Evolutionary conservation across 37 sponge, comb jelly and placozoan species (phyloP).

Genomic region (Theonella swinhoei): DNA sequence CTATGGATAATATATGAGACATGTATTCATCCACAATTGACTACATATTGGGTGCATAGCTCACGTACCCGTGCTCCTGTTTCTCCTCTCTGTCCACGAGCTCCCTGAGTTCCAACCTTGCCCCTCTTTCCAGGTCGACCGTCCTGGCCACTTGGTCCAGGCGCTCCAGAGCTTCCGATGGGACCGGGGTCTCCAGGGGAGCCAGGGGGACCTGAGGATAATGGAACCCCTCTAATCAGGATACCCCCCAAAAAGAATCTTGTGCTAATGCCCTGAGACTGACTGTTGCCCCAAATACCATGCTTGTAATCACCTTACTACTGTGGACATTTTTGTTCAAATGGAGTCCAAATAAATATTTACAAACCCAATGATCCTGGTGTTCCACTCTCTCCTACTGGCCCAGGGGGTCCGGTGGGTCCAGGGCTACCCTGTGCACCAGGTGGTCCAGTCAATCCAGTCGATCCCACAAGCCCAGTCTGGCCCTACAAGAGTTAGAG

Average conservation of each 20-base stretch:
- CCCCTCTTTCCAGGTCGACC: constrained; percentile 49
- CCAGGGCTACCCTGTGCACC: constrained; percentile 39
- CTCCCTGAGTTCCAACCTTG: background rate
- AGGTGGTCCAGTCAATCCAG: background rate
- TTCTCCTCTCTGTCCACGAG: constrained; percentile 4
- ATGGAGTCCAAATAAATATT: no score
- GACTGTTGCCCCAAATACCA: no score
- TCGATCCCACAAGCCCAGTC: background rate
- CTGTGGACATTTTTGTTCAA: no score
- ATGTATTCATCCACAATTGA: background rate
- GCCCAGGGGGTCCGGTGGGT: constrained; percentile 27
- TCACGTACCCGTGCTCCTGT: constrained; percentile 30
- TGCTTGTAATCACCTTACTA: no score
- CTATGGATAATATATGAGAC: constrained; percentile 7
- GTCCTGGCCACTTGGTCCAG: constrained; percentile 29
- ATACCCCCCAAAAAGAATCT: no score
- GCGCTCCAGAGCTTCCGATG: constrained; percentile 5
- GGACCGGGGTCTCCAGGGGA: constrained; percentile 15
- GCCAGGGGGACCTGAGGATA: background rate
- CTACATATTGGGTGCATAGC: background rate
- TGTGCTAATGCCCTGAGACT: no score
- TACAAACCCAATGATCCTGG: no score
- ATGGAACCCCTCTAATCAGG: no score
- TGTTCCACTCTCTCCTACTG: constrained; percentile 7
- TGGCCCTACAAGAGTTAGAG: constrained; percentile 7